Conservation (phyloP, 2,888 invertebrate genomes). For the Cordilura impudica region DNA sequence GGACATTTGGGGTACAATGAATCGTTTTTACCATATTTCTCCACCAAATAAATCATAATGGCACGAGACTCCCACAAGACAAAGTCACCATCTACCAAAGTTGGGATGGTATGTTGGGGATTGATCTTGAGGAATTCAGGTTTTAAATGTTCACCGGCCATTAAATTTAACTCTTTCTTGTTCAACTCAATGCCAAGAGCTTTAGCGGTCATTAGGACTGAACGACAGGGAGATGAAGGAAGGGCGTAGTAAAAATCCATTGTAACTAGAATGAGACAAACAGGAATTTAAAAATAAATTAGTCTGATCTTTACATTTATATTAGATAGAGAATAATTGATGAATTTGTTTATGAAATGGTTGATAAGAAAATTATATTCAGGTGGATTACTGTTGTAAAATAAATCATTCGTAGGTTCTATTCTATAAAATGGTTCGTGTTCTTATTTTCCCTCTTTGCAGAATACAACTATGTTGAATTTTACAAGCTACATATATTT, state of each 20-base stretch:
- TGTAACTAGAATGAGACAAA: constrained; percentile 25
- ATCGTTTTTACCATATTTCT: constrained; percentile 85
- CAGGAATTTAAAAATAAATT: no score
- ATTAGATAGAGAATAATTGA: no score
- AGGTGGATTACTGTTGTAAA: no score
- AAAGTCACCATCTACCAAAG: constrained; percentile 88
- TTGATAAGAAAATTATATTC: no score
- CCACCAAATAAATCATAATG: constrained; percentile 86
- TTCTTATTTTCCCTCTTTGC: no score
- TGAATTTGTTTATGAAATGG: no score
- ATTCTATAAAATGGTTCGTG: no score
- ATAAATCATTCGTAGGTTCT: no score
- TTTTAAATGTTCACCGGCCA: constrained; percentile 82
- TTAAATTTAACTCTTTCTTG: constrained; percentile 80
- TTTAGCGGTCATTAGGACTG: constrained; percentile 82
- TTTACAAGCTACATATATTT: no score
- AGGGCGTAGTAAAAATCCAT: constrained; percentile 82
- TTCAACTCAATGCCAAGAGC: constrained; percentile 82
- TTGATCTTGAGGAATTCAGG: constrained; percentile 86
- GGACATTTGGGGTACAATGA: constrained; percentile 86
- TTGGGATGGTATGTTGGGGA: constrained; percentile 90
- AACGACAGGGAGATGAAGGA: constrained; percentile 82
- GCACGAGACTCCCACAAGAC: constrained; percentile 89
- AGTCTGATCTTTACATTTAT: no score
- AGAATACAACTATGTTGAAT: no score